Percentiles rank a stretch among this genome's conserved stretches.
phyloP scores from a whole-genome alignment of 2,797 vertebrate species.

The Austrolebias charrua region DNA sequence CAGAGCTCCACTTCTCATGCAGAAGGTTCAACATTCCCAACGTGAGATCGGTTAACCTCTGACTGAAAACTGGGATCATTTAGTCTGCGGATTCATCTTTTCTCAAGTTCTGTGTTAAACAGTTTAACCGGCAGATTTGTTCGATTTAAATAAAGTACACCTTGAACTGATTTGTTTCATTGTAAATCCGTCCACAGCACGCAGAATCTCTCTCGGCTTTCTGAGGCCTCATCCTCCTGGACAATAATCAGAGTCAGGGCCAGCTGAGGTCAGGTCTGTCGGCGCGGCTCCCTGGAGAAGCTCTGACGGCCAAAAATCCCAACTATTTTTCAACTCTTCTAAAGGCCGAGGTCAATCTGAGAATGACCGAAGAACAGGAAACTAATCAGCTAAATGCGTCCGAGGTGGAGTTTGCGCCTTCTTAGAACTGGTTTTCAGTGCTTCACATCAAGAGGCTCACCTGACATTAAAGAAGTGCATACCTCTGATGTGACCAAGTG shows the following conservation, averaged over 20 bases:
- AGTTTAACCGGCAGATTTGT: neutral
- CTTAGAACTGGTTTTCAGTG: slow-evolving; percentile 28
- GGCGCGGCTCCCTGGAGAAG: slow-evolving; percentile 42
- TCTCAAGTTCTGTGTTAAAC: neutral
- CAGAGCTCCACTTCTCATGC: too few relatives aligned
- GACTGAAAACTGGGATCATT: neutral
- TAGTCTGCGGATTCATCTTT: slow-evolving; percentile 10
- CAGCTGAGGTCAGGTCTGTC: slow-evolving; percentile 50
- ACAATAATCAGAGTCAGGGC: slow-evolving; percentile 46
- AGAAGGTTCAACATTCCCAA: too few relatives aligned
- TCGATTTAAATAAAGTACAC: neutral
- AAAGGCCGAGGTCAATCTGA: slow-evolving; percentile 48
- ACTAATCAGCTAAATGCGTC: slow-evolving; percentile 62
- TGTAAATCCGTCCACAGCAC: neutral
- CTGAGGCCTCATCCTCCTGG: slow-evolving; percentile 27
- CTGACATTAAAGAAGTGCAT: slow-evolving; percentile 17
- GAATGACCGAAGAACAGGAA: slow-evolving; percentile 56
- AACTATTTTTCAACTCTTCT: slow-evolving; percentile 45
- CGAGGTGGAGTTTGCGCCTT: slow-evolving; percentile 34
- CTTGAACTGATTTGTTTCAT: neutral
- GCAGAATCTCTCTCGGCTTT: neutral
- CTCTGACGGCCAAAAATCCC: slow-evolving; percentile 44
- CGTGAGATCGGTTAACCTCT: too few relatives aligned
- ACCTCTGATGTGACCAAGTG: slow-evolving; percentile 10
- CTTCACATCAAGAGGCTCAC: slow-evolving; percentile 26